A percentile compares a stretch with the other conserved stretches of the same genome.
Evolutionary conservation across 2,113 vertebrate species (phyloP).

Genomic region (Corythornis vintsioides): DNA sequence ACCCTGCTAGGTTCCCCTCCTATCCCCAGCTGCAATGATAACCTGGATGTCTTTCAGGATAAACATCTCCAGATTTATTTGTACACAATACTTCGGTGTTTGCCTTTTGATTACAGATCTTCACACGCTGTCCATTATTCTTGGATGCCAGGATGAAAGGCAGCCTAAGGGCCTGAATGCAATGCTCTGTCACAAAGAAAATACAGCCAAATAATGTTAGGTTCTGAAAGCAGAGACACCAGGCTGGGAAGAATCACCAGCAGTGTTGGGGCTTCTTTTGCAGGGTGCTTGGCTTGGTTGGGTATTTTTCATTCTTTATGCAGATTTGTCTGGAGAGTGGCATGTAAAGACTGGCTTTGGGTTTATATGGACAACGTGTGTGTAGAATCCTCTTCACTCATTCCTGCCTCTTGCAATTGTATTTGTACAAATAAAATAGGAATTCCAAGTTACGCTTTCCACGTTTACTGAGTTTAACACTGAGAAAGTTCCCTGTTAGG

Average conservation of each 20-base stretch:
- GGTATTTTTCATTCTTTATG: not conserved
- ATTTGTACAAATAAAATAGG: not conserved
- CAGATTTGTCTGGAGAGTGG: not conserved
- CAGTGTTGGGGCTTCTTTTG: not conserved
- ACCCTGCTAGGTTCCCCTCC: slow-evolving; percentile 43
- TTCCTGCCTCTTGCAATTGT: not conserved
- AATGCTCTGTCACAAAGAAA: slow-evolving; percentile 62
- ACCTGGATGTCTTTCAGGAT: slow-evolving; percentile 55
- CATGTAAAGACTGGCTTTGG: not conserved
- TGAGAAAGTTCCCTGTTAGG: not conserved
- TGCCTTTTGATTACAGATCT: slow-evolving; percentile 68
- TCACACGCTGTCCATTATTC: slow-evolving; percentile 64
- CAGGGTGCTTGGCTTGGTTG: not conserved
- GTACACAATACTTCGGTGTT: slow-evolving; percentile 45
- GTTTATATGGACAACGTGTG: not conserved
- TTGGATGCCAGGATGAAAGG: slow-evolving; percentile 61
- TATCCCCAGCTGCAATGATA: slow-evolving; percentile 30
- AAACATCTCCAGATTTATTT: slow-evolving; percentile 62
- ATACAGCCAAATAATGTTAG: slow-evolving; percentile 48
- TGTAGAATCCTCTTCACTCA: not conserved
- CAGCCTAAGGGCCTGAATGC: slow-evolving; percentile 44
- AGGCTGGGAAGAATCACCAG: not conserved
- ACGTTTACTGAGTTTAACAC: not conserved
- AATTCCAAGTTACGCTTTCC: not conserved
- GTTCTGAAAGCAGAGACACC: not conserved